Evolutionary conservation across 2,797 vertebrate genomes (phyloP), one percentile per base, ranked within the genome.

Genomic region (Champsocephalus gunnari): DNA sequence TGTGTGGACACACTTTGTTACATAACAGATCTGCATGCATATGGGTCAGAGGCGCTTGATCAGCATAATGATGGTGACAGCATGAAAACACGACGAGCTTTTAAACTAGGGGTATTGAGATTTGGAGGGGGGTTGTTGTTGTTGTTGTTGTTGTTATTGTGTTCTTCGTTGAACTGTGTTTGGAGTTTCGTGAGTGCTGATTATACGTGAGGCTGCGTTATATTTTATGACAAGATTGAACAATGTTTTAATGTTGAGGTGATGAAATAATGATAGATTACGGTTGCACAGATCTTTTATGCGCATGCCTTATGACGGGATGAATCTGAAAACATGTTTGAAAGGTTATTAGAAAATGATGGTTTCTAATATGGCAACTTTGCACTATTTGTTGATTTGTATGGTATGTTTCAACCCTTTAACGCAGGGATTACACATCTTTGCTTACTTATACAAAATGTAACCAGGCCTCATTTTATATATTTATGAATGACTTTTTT

Each of bases 21-120:
- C 64, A 66, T 89, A 92, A 91, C 69, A 73, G 65, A 51, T 80
- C 79, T 71, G 65, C 56, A 44, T 66, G 85, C 79, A 87, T 86
- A 59, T 73, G 77, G 89, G 78, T 88, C 82, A 84, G 82, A 82
- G 71, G 75, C 77, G 73, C 75, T 54, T 82, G 82, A 88, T 91
- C 83, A 79, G 73, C 60, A 54, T 83, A 76, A 85, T 74, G 77
- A 73, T 65, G 65, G 68, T 11, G 72, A 85, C 72, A 43, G 79
- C 62, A 77, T 38, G 61, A 86, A 80, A 84, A 89, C 77, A 83
- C 12, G 19, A 47, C 63, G 66, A 68, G 80, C 73, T 80, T 87
- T 87, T 86, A 74, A 63, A 48, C 13, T 1, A 61, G 64, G 53
- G 73, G 5, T 3, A 38, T 8, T 19, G 62, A 44, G 41, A 19